Conservation (phyloP, 1,140 invertebrate species). For the Heliconius melpomene region DNA sequence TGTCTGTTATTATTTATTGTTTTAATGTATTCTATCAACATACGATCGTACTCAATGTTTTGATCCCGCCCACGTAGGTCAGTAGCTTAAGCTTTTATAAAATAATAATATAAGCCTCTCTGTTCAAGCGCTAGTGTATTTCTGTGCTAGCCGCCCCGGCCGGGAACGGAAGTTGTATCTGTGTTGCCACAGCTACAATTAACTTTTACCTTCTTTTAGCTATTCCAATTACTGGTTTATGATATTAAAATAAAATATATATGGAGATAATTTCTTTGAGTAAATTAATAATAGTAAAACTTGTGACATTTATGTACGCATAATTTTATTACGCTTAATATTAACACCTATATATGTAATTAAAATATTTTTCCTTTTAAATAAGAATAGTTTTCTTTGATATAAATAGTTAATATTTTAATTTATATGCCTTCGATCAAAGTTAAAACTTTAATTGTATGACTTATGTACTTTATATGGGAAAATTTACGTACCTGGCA, state of each 20-base stretch:
- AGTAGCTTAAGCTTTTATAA: constrained; percentile 40
- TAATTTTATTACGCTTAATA: too few relatives aligned
- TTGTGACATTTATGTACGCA: too few relatives aligned
- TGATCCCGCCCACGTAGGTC: constrained; percentile 64
- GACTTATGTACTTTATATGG: neutral
- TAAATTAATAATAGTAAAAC: too few relatives aligned
- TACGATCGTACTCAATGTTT: constrained; percentile 56
- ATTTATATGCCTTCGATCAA: neutral
- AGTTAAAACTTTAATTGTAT: neutral
- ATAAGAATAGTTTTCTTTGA: too few relatives aligned
- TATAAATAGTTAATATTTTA: too few relatives aligned
- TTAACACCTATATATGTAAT: neutral
- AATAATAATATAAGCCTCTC: constrained; percentile 34
- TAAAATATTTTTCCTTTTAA: too few relatives aligned
- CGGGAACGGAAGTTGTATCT: constrained; percentile 33
- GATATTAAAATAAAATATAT: too few relatives aligned
- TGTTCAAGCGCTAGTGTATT: constrained; percentile 31
- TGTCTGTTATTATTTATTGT: constrained; percentile 56
- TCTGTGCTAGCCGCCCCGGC: constrained; percentile 34
- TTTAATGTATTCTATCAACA: constrained; percentile 50
- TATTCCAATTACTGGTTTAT: too few relatives aligned
- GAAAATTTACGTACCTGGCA: constrained; percentile 28
- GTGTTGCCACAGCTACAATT: constrained; percentile 24
- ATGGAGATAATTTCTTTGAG: too few relatives aligned
- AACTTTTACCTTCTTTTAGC: too few relatives aligned